Evolutionary conservation across 1,140 invertebrate species (phyloP).

Genomic region (Tetragnatha versicolor): DNA sequence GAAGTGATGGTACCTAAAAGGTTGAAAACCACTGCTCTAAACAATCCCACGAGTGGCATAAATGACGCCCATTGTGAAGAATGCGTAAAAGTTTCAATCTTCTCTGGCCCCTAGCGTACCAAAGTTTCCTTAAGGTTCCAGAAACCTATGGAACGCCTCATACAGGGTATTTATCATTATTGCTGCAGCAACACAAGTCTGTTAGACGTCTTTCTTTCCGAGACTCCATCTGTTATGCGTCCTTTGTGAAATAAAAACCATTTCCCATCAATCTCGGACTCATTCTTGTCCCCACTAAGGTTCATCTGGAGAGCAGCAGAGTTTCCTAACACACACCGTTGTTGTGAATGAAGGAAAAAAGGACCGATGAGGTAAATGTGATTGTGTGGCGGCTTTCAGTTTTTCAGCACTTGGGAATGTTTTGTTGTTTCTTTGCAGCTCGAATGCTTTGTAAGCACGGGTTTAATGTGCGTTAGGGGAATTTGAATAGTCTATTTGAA

Average conservation of each 20-base stretch:
- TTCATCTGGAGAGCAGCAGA: slow-evolving; percentile 1
- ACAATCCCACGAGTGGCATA: too few species aligned
- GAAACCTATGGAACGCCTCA: slow-evolving; percentile 29
- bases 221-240: slow-evolving; percentile 46
- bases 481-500: too few species aligned
- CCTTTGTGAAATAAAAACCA: slow-evolving; percentile 50
- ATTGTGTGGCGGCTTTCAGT: not conserved
- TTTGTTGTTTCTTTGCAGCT: too few species aligned
- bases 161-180: slow-evolving; percentile 41
- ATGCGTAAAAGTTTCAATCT: not conserved
- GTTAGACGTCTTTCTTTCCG: slow-evolving; percentile 41
- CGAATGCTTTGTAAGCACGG: too few species aligned
- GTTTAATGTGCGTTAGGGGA: too few species aligned
- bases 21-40: too few species aligned
- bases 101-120: not conserved
- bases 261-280: slow-evolving; percentile 25
- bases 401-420: not conserved
- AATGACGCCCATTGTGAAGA: too few species aligned
- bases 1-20: too few species aligned
- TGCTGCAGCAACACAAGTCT: slow-evolving; percentile 10
- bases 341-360: not conserved
- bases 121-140: slow-evolving; percentile 3
- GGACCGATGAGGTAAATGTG: not conserved
- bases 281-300: not conserved
- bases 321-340: not conserved